Conservation (phyloP, 2,113 vertebrate species). For the Toxotes jaculatrix region DNA sequence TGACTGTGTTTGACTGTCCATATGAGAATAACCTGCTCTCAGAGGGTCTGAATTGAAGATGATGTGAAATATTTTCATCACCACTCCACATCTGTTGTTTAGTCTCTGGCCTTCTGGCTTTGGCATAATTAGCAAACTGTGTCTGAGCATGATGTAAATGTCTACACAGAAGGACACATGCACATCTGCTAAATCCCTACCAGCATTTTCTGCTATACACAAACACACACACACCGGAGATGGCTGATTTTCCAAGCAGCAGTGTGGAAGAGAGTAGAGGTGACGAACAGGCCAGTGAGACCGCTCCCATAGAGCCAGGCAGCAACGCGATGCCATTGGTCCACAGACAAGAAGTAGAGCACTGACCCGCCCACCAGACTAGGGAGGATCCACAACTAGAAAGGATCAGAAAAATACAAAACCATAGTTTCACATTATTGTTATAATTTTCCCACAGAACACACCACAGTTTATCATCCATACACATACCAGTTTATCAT, state of each 20-base stretch:
- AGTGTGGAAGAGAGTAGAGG: constrained; percentile 93
- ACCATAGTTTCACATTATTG: not conserved
- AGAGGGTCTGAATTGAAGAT: not conserved
- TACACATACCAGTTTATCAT: too few relatives aligned
- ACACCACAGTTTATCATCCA: not conserved
- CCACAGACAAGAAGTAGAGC: constrained; percentile 89
- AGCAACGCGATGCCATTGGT: constrained; percentile 89
- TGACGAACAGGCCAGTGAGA: constrained; percentile 91
- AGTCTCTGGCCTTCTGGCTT: constrained; percentile 30
- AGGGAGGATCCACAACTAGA: constrained; percentile 92
- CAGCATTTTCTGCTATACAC: not conserved
- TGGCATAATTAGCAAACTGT: constrained; percentile 48
- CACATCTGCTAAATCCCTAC: constrained; percentile 39
- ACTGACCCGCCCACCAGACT: constrained; percentile 91
- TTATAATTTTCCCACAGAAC: not conserved
- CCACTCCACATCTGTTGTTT: constrained; percentile 51
- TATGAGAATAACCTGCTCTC: not conserved
- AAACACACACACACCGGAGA: constrained; percentile 80
- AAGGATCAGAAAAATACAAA: not conserved
- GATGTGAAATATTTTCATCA: constrained; percentile 27
- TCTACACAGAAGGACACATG: constrained; percentile 11
- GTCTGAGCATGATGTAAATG: constrained; percentile 15
- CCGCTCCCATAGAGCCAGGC: constrained; percentile 93
- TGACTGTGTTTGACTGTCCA: not conserved
- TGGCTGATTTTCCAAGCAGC: constrained; percentile 94